These are phyloP conservation scores for Pogonomyrmex californicus DNA, from an alignment of 1,140 invertebrate species.

Conservation along the genomic window DNA sequence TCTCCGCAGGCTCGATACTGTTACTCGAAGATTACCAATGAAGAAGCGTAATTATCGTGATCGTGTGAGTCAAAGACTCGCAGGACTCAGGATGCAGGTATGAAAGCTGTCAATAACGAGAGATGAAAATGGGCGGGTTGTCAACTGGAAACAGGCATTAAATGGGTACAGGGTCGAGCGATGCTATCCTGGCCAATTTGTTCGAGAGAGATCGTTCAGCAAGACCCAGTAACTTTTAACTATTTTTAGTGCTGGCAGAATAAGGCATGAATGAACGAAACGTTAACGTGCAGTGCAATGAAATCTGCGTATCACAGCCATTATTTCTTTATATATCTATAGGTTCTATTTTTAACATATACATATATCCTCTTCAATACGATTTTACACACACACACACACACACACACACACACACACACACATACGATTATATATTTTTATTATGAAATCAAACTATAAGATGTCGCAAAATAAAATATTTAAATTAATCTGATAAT, in stretches of 20 bases:
- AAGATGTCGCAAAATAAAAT: background rate
- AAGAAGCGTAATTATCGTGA: conserved; percentile 46
- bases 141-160: conserved; percentile 35
- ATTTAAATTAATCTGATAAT: background rate
- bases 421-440: too few species aligned
- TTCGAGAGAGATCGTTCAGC: conserved; percentile 49
- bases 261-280: background rate
- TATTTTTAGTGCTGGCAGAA: background rate
- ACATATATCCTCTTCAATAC: too few species aligned
- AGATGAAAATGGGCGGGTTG: conserved; percentile 29
- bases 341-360: too few species aligned
- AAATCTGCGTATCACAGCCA: background rate
- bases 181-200: conserved; percentile 62
- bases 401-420: too few species aligned
- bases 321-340: background rate
- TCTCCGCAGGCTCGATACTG: conserved; percentile 22
- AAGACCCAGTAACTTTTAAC: conserved; percentile 26
- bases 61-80: background rate
- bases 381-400: too few species aligned
- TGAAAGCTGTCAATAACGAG: conserved; percentile 39
- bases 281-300: background rate
- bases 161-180: conserved; percentile 11
- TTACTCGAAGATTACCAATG: conserved; percentile 14
- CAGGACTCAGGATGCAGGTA: conserved; percentile 9
- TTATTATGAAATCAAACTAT: too few species aligned